Base-by-base conservation (phyloP, 1,140 invertebrate species). In the Scaptomyza montana region DNA sequence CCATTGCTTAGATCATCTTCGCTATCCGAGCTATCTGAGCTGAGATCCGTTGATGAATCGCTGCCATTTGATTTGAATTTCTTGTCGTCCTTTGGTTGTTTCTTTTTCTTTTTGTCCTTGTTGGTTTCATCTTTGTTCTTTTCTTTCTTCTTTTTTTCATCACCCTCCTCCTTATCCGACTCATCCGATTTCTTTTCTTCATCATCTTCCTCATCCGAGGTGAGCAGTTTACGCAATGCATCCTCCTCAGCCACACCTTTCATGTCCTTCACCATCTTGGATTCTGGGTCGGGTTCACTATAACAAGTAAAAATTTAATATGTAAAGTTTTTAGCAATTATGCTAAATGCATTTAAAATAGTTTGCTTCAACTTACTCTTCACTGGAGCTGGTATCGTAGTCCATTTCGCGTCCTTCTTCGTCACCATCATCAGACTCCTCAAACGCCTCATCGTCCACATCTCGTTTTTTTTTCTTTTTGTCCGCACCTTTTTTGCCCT, bases 401-500 rank as follows among this genome's bases (percentile, higher is more conserved):
- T 97, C 96, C 63, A 95, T 93, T 93, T 99, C 98, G 70, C 96
- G 92, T 1, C 98, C 98, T 93, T 99, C 98, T 89, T 97, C 97
- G 92, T 99, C 98, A 0, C 98, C 98, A 92, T 99, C 98, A 93
- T 99, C 98, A 87, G 97, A 98, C 92, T 99, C 98, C 92, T 99
- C 98, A 57, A 97, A 94, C 0, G 97, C 97, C 89, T 98, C 97
- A 78, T 96, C 95, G 81, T 98, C 96, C 0, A 97, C 95, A 70
- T 94, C 94, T 66, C 95, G 93, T 61, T 95, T 94, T 60, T 95
- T 95, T 84, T 97, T 97, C 90, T 97, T 97, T 82, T 96, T 96
- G 51, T 94, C 94, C 57, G 92, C 91, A 0, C 64, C 74, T 21
- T 80, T 78, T 80, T 93, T 93, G 92, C 95, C 95, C 67, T 94